phyloP scores from a whole-genome alignment of 2,888 invertebrate genomes.

The Drosophila basisetae region DNA sequence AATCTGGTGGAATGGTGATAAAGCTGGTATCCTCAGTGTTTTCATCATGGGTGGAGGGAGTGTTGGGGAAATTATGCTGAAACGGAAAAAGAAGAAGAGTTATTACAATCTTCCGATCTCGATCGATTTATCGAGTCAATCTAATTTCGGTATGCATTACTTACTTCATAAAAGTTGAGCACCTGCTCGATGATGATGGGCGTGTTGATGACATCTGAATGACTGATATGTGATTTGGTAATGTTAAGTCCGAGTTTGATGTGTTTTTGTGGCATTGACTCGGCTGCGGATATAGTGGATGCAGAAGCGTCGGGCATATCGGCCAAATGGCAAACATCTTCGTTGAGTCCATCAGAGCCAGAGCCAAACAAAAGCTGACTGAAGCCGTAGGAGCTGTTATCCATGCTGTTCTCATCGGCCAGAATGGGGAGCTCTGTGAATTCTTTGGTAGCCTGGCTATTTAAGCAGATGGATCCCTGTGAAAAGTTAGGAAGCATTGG shows the following conservation, averaged over 20 bases:
- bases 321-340: constrained; percentile 23
- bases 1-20: constrained; percentile 38
- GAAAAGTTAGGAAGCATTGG: constrained; percentile 52
- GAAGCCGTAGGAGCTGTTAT: constrained; percentile 20
- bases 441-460: constrained; percentile 45
- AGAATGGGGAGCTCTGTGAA: constrained; percentile 52
- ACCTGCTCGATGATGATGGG: constrained; percentile 62
- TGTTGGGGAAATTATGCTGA: constrained; percentile 31
- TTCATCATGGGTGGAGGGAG: constrained; percentile 26
- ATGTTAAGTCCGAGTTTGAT: constrained; percentile 54
- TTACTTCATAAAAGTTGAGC: constrained; percentile 46
- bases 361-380: constrained; percentile 63
- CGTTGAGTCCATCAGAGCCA: constrained; percentile 27
- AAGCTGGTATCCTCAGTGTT: constrained; percentile 50
- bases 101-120: constrained; percentile 1
- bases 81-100: constrained; percentile 8
- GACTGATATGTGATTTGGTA: constrained; percentile 28
- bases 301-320: constrained; percentile 33
- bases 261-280: constrained; percentile 67
- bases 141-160: background rate
- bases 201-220: constrained; percentile 46
- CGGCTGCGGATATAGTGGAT: constrained; percentile 14
- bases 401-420: constrained; percentile 52
- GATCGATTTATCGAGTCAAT: background rate
- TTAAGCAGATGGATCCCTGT: constrained; percentile 29